These are phyloP conservation scores for Parauchenoglanis punctatus DNA, from an alignment of 2,797 vertebrate species.

Conservation along the genomic window DNA sequence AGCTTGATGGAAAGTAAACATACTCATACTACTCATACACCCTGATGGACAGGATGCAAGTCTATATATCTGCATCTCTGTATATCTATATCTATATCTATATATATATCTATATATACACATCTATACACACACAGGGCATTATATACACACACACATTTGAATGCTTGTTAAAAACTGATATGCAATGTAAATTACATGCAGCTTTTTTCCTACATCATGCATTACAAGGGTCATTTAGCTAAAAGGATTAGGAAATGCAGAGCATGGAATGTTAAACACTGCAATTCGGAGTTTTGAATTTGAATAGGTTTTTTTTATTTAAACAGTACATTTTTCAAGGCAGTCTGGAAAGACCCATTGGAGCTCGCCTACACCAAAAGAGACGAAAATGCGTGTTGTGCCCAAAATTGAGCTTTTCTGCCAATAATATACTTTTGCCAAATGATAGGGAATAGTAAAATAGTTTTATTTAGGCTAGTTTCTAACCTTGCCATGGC, in stretches of 20 bases:
- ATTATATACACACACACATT: not conserved
- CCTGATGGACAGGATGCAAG: not conserved
- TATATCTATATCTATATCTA: no score
- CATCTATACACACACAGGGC: not conserved
- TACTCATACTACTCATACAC: not conserved
- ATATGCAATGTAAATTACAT: not conserved
- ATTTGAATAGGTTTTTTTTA: not conserved
- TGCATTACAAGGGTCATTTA: not conserved
- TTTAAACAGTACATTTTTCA: not conserved
- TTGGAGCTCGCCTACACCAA: not conserved
- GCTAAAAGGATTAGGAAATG: not conserved
- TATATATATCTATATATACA: no score
- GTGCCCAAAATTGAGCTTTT: not conserved
- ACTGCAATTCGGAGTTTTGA: not conserved
- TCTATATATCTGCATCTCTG: not conserved
- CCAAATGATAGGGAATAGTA: not conserved
- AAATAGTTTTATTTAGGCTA: not conserved
- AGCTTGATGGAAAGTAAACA: not conserved
- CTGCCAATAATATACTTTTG: not conserved
- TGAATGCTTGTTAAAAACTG: not conserved
- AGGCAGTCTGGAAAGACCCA: not conserved
- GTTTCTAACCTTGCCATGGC: not conserved
- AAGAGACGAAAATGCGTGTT: not conserved
- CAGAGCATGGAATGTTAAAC: not conserved
- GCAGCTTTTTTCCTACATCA: not conserved